Conservation (phyloP, 1,140 invertebrate genomes). For the Papilio aristodemus region DNA sequence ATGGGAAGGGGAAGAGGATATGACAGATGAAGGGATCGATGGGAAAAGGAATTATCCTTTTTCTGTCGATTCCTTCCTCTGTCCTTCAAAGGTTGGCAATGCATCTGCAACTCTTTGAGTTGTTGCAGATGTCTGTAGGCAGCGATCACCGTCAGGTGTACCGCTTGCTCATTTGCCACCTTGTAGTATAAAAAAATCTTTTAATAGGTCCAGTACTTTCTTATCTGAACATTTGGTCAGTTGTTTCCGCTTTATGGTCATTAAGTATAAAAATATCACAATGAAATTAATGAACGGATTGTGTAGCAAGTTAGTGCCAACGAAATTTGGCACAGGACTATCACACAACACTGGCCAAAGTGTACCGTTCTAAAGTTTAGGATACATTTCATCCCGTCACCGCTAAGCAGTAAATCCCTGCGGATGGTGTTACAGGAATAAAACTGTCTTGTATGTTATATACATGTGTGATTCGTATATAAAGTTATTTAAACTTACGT, state of each 20-base stretch:
- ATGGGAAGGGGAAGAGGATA: too few species aligned
- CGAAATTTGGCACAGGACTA: conserved; percentile 21
- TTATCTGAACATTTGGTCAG: not conserved
- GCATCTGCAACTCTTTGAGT: too few species aligned
- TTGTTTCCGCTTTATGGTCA: not conserved
- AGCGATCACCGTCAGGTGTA: too few species aligned
- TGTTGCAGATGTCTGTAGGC: too few species aligned
- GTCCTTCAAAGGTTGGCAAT: too few species aligned
- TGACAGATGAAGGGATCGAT: too few species aligned
- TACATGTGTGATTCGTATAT: not conserved
- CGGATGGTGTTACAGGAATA: not conserved
- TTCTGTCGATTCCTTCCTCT: too few species aligned
- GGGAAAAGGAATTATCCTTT: too few species aligned
- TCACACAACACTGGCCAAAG: conserved; percentile 16
- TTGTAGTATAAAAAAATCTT: too few species aligned
- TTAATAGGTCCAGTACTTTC: not conserved
- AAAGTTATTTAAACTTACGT: too few species aligned
- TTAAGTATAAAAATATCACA: conserved; percentile 20
- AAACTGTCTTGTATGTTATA: not conserved
- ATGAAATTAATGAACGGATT: conserved; percentile 22
- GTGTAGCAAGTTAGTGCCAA: conserved; percentile 20
- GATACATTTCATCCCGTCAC: conserved; percentile 23
- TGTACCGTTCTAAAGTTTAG: conserved; percentile 16
- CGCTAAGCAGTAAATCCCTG: not conserved
- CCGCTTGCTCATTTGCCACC: too few species aligned